A percentile compares a stretch with the other conserved stretches of the same genome.
Evolutionary conservation across 2,888 invertebrate species (phyloP).

Genomic region (Tipula confusa): DNA sequence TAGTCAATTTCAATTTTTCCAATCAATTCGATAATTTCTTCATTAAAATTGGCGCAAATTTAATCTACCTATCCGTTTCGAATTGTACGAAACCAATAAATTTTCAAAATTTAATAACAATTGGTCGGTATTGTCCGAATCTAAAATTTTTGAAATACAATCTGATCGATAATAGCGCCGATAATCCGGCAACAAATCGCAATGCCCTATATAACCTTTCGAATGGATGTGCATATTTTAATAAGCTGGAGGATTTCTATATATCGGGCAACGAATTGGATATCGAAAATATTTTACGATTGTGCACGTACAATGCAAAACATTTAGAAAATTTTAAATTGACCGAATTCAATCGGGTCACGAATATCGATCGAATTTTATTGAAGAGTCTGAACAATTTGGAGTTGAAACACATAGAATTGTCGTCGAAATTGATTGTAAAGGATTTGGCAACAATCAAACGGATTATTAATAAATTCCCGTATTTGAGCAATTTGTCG

Average conservation of each 20-base stretch:
- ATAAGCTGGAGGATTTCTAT: slow-evolving; percentile 34
- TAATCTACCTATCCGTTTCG: slow-evolving; percentile 34
- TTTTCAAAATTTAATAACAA: slow-evolving; percentile 35
- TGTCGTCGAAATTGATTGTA: slow-evolving; percentile 34
- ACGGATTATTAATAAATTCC: slow-evolving; percentile 33
- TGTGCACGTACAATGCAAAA: slow-evolving; percentile 35
- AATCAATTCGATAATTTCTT: slow-evolving; percentile 35
- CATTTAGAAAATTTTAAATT: slow-evolving; percentile 35
- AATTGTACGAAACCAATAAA: slow-evolving; percentile 33
- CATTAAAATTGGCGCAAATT: slow-evolving; percentile 33
- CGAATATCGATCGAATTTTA: slow-evolving; percentile 34
- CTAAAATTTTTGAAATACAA: slow-evolving; percentile 33
- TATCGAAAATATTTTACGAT: slow-evolving; percentile 34
- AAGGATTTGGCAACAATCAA: slow-evolving; percentile 30
- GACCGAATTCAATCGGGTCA: slow-evolving; percentile 32
- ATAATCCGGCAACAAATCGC: neutral
- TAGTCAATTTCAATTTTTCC: slow-evolving; percentile 35
- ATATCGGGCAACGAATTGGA: slow-evolving; percentile 34
- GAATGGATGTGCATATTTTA: slow-evolving; percentile 34
- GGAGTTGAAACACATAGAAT: slow-evolving; percentile 34
- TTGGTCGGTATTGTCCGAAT: slow-evolving; percentile 35
- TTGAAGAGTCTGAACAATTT: slow-evolving; percentile 31
- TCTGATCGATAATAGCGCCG: slow-evolving; percentile 32
- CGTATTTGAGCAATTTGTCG: slow-evolving; percentile 34
- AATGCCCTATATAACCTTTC: neutral